phyloP scores from a whole-genome alignment of 2,888 invertebrate species.

The Cryptus viduatorius region DNA sequence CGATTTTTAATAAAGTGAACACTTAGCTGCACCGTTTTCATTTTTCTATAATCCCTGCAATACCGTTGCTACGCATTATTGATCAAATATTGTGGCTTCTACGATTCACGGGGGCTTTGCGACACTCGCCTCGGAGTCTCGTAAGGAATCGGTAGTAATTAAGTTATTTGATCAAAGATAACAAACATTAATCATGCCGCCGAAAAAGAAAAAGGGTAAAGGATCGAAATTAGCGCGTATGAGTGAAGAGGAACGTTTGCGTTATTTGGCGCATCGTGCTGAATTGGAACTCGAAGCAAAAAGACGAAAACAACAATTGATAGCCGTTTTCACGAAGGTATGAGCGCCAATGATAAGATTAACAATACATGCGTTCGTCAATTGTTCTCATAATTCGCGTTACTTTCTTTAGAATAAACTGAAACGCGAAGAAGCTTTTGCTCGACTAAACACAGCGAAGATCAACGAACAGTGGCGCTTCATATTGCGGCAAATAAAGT shows the following conservation, averaged over 20 bases:
- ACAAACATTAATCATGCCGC: constrained; percentile 79
- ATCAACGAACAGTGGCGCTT: constrained; percentile 95
- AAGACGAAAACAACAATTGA: constrained; percentile 92
- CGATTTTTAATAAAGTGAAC: constrained; percentile 35
- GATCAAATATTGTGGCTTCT: constrained; percentile 37
- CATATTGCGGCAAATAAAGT: constrained; percentile 91
- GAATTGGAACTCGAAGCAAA: constrained; percentile 93
- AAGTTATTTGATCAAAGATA: not conserved
- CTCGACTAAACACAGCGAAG: constrained; percentile 92
- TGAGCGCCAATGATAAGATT: not conserved
- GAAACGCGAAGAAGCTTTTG: constrained; percentile 92
- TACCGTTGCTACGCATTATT: constrained; percentile 35
- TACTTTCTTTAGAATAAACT: constrained; percentile 90
- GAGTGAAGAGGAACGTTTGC: constrained; percentile 93
- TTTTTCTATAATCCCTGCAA: not conserved
- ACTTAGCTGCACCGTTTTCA: not conserved
- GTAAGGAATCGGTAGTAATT: too few species aligned
- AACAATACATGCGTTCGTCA: not conserved
- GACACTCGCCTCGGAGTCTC: not conserved
- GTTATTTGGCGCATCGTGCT: constrained; percentile 93
- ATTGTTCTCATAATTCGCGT: not conserved
- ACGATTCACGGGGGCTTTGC: not conserved
- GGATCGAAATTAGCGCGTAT: constrained; percentile 92
- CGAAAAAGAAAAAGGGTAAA: constrained; percentile 90
- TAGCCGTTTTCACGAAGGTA: constrained; percentile 93